Conservation (phyloP, 2,113 vertebrate genomes). For the Bujurquina vittata region DNA sequence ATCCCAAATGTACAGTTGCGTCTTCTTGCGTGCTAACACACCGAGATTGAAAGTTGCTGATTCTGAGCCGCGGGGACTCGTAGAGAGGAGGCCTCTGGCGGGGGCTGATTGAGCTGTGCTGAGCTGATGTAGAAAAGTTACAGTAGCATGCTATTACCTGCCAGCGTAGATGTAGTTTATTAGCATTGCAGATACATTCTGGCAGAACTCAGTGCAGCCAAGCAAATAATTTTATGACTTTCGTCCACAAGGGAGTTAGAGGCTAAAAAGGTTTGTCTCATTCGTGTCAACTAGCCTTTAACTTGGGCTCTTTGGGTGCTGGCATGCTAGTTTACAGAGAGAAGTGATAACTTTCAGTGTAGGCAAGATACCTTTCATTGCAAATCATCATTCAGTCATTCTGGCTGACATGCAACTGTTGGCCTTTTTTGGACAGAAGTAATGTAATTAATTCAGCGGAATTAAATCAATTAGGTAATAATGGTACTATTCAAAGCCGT, state of each 20-base stretch:
- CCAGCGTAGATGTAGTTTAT: conserved; percentile 73
- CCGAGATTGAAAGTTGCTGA: conserved; percentile 78
- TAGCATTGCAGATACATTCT: conserved; percentile 76
- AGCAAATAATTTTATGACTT: conserved; percentile 76
- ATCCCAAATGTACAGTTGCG: conserved; percentile 77
- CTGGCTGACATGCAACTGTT: not conserved
- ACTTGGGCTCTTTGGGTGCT: conserved; percentile 14
- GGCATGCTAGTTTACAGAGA: conserved; percentile 30
- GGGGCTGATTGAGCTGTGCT: conserved; percentile 79
- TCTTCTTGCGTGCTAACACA: conserved; percentile 77
- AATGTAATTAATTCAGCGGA: not conserved
- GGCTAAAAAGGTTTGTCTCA: conserved; percentile 75
- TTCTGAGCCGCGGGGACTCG: conserved; percentile 74
- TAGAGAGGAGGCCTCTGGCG: conserved; percentile 72
- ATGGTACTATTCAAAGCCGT: conserved; percentile 21
- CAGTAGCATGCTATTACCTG: conserved; percentile 76
- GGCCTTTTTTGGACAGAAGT: not conserved
- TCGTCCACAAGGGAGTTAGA: conserved; percentile 63
- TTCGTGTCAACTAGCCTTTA: conserved; percentile 63
- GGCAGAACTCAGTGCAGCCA: conserved; percentile 70
- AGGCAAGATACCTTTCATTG: conserved; percentile 8
- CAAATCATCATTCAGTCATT: conserved; percentile 6
- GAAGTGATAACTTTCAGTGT: conserved; percentile 13
- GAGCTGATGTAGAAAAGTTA: conserved; percentile 79
- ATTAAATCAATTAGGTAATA: conserved; percentile 12